These are phyloP conservation scores for Gandaritis pyraliata DNA, from an alignment of 2,888 invertebrate species.

Conservation along the genomic window DNA sequence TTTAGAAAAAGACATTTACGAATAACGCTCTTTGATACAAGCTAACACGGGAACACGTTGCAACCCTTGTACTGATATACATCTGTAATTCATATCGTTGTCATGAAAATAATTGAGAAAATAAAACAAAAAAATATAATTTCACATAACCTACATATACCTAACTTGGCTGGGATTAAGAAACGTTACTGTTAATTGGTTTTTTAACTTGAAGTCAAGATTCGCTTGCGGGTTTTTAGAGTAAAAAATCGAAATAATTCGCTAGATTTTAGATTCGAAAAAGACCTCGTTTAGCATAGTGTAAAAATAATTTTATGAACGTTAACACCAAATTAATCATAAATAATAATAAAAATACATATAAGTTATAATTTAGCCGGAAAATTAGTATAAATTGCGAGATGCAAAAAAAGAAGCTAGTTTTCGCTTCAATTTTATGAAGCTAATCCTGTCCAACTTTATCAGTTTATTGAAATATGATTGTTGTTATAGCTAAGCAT, in stretches of 20 bases:
- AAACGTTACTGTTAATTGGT: conserved; percentile 11
- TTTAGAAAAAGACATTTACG: conserved; percentile 37
- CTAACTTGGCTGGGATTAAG: conserved; percentile 18
- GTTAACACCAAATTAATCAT: conserved; percentile 79
- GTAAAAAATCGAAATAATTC: conserved; percentile 40
- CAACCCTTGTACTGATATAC: conserved; percentile 26
- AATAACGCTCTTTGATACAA: conserved; percentile 18
- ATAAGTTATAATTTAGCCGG: conserved; percentile 49
- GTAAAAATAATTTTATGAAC: conserved; percentile 67
- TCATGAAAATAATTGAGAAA: conserved; percentile 17
- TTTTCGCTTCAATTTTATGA: conserved; percentile 31
- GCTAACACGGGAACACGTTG: conserved; percentile 10
- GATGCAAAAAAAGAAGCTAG: conserved; percentile 36
- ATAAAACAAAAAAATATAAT: conserved; percentile 13
- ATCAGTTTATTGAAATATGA: conserved; percentile 18
- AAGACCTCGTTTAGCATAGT: conserved; percentile 50
- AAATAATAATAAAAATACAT: conserved; percentile 57
- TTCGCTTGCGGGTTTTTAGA: conserved; percentile 30
- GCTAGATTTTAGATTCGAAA: conserved; percentile 53
- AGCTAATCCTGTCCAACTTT: conserved; percentile 38
- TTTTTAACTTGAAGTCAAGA: conserved; percentile 12
- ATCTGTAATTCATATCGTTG: conserved; percentile 19
- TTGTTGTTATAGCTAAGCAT: conserved; percentile 29
- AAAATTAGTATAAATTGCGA: conserved; percentile 45
- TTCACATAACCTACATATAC: conserved; percentile 15